A percentile compares a stretch with the other conserved stretches of the same genome.
Conservation (phyloP, 2,888 invertebrate species). For the Tiliacea citrago region DNA sequence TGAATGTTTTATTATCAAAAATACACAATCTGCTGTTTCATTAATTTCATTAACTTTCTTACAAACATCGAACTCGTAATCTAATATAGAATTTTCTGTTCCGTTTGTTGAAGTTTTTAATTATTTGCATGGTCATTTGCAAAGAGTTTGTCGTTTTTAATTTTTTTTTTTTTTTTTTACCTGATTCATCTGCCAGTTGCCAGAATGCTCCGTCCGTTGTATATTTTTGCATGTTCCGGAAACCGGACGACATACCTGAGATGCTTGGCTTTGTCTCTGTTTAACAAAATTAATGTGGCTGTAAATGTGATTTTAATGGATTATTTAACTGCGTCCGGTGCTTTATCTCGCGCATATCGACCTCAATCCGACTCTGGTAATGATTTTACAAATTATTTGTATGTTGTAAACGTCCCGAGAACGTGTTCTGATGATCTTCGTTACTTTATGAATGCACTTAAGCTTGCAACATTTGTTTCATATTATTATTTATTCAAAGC, state of each 20-base stretch:
- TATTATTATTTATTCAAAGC: conserved; percentile 1
- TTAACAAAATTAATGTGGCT: conserved; percentile 35
- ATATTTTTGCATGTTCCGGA: conserved; percentile 60
- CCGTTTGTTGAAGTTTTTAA: conserved; percentile 22
- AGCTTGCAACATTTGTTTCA: conserved; percentile 19
- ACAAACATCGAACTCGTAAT: conserved; percentile 15
- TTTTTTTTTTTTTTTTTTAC: too few species aligned
- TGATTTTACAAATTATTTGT: conserved; percentile 29
- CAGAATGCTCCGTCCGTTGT: conserved; percentile 16
- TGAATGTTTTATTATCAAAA: conserved; percentile 3
- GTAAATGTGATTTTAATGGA: conserved; percentile 58
- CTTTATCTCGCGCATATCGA: conserved; percentile 33
- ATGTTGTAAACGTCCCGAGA: conserved; percentile 21
- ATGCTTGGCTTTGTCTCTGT: conserved; percentile 55
- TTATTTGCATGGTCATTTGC: conserved; percentile 26
- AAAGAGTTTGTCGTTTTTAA: conserved; percentile 35
- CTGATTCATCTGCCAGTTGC: conserved; percentile 48
- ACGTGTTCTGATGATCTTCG: conserved; percentile 37
- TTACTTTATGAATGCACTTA: conserved; percentile 17
- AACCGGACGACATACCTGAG: conserved; percentile 57
- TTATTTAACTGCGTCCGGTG: conserved; percentile 43
- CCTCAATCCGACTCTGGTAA: conserved; percentile 45
- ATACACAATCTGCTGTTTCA: background rate
- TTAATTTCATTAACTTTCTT: conserved; percentile 19
- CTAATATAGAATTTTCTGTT: conserved; percentile 29